Base-by-base conservation (phyloP, 2,797 vertebrate species). In the Apogon hyalosoma region DNA sequence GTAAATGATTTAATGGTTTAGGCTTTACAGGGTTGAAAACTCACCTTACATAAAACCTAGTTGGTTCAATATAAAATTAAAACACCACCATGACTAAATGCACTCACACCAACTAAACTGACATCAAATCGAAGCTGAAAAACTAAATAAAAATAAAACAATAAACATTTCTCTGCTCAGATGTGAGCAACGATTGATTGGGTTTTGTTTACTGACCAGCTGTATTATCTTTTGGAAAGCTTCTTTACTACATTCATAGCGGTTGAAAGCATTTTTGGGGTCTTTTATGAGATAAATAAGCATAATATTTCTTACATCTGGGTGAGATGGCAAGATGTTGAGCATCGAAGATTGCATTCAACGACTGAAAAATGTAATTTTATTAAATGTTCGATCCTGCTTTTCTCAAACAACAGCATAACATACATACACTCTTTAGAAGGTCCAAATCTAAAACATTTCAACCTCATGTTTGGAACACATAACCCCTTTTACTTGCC, bases 341-440 rank as follows among this genome's bases (percentile, higher is more conserved):
- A 77, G 49, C 46, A 11, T 60, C 10, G 63, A 70, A 70, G 33
- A 67, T 63, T 50, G 28, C 11, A 47, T 21, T 42, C 10, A 58
- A 60, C 57, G 64, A 2, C 9, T 59, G 45, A 33, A 2, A 66
- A 63, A 49, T n/a, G 1, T 33, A 12, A 31, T 42, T 28, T 63
- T 64, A 74, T 38, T 11, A 19, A 57, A 66, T 11, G 63, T 62
- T 41, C 52, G 61, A 80, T 73, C 74, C 64, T 16, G 33, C 4
- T 47, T 48, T 63, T 59, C 16, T 24, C 60, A 48, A 58, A 56
- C 40, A 63, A 50, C 49, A 54, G 16, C 40, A 50, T 1, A 18
- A 33, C 5, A 33, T 33, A 33, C 31, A 33, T 33, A 7, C 31
- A 33, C 31, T 33, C 31, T 33, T 33, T 33, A 33, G 2, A 6